Evolutionary conservation across 2,888 invertebrate genomes (phyloP), one percentile per base, ranked within the genome.

Genomic region (Boloria selene): DNA sequence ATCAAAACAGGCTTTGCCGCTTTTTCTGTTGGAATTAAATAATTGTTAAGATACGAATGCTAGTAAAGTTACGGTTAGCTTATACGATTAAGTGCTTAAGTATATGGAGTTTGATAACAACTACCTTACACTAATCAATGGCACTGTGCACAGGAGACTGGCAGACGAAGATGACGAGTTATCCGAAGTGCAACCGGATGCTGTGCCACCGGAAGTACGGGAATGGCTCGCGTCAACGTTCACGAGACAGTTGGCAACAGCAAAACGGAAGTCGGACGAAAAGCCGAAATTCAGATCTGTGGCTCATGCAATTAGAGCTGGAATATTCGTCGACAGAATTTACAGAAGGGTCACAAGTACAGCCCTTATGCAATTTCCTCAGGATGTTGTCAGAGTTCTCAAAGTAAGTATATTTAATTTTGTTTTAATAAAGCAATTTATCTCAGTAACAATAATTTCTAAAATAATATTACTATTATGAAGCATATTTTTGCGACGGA

Each of bases 181-280:
- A 74, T 97, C 98, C 53, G 98, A 98, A 87, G 98, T 98, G 64
- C 98, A 98, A 81, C 98, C 98, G 63, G 98, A 98, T 85, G 97
- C 98, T 13, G 98, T 98, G 60, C 98, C 98, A 50, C 97, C 96
- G 68, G 98, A 98, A 87, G 98, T 98, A 52, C 94, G 98, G 75
- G 98, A 98, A 88, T 98, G 98, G 98, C 92, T 98, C 85, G 98
- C 98, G 67, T 96, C 98, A 68, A 98, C 98, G 54, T 98, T 98
- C 91, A 99, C 98, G 47, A 94, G 98, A 73, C 97, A 97, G 86
- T 93, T 96, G 89, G 96, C 95, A 69, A 95, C 96, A 67, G 95
- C 96, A 65, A 94, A 96, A 74, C 94, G 95, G 80, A 94, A 94
- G 87, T 94, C 94, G 44, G 96, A 96, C 78, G 96, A 96, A 85